These are phyloP conservation scores for Pseudomyrmex flavicornis DNA, from an alignment of 1,140 invertebrate species.

Conservation along the genomic window DNA sequence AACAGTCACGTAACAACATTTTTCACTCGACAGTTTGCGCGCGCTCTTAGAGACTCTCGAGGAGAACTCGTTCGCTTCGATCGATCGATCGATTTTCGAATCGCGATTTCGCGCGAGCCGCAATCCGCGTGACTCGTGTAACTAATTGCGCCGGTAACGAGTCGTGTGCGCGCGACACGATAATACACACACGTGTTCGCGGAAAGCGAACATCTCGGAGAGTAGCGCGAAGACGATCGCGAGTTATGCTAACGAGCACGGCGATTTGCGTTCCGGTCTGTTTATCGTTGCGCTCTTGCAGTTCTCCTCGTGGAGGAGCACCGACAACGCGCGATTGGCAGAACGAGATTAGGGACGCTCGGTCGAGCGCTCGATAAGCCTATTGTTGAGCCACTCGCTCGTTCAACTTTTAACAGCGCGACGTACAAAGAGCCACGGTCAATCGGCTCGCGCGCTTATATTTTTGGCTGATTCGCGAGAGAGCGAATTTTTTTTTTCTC, in stretches of 20 bases:
- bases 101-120: conserved; percentile 23
- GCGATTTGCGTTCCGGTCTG: conserved; percentile 73
- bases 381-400: conserved; percentile 63
- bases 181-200: neutral
- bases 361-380: conserved; percentile 66
- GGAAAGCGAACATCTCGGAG: neutral
- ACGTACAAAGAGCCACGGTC: conserved; percentile 33
- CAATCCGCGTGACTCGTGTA: neutral
- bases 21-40: too few species aligned
- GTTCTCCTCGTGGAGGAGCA: conserved; percentile 44
- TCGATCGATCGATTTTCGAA: neutral
- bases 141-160: conserved; percentile 35
- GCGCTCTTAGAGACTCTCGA: too few species aligned
- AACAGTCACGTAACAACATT: too few species aligned
- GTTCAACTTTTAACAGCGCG: conserved; percentile 64
- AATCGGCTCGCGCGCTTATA: conserved; percentile 19
- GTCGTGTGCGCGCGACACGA: conserved; percentile 12
- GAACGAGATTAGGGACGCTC: conserved; percentile 71
- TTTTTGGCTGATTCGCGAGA: conserved; percentile 33
- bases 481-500: conserved; percentile 9
- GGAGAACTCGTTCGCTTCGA: neutral
- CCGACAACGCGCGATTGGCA: conserved; percentile 65
- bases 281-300: conserved; percentile 65
- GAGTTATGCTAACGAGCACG: conserved; percentile 73
- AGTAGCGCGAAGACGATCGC: conserved; percentile 63